Evolutionary conservation across 2,888 invertebrate species (phyloP).

Genomic region (Drosophila phalerata): DNA sequence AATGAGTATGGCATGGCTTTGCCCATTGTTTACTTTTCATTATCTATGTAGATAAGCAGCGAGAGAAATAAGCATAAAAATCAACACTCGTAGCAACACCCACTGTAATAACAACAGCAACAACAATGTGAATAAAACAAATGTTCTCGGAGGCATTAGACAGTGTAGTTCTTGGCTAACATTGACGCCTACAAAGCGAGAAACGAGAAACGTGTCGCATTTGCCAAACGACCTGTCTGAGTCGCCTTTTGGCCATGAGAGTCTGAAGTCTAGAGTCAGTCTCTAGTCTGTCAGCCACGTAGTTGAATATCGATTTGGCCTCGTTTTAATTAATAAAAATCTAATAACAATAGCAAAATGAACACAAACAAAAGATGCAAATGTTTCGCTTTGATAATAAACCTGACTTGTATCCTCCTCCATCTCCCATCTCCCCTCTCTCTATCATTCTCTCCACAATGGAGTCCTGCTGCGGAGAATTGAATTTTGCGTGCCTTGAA

Average conservation of each 20-base stretch:
- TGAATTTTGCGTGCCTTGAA: constrained; percentile 38
- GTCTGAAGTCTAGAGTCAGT: background rate
- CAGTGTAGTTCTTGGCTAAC: constrained; percentile 36
- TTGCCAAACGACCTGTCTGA: constrained; percentile 47
- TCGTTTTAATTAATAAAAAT: constrained; percentile 70
- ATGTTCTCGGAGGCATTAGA: constrained; percentile 53
- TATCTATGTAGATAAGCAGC: constrained; percentile 76
- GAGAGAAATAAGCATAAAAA: constrained; percentile 62
- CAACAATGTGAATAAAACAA: constrained; percentile 51
- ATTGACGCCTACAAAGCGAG: constrained; percentile 48
- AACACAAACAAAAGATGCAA: constrained; percentile 58
- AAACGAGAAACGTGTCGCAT: constrained; percentile 56
- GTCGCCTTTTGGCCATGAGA: constrained; percentile 22
- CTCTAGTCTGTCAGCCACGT: constrained; percentile 40
- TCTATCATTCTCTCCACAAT: background rate
- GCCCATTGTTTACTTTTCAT: constrained; percentile 76
- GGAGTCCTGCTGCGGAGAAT: background rate
- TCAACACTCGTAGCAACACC: constrained; percentile 34
- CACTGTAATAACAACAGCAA: constrained; percentile 32
- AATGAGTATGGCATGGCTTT: constrained; percentile 29
- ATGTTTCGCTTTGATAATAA: constrained; percentile 36
- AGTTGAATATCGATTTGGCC: constrained; percentile 62
- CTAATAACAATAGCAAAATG: constrained; percentile 33
- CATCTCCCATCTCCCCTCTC: too few species aligned
- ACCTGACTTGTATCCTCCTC: background rate